Percentiles rank a stretch among this genome's conserved stretches.
phyloP scores from a whole-genome alignment of 2,113 vertebrate species.

The Tamias sibiricus region DNA sequence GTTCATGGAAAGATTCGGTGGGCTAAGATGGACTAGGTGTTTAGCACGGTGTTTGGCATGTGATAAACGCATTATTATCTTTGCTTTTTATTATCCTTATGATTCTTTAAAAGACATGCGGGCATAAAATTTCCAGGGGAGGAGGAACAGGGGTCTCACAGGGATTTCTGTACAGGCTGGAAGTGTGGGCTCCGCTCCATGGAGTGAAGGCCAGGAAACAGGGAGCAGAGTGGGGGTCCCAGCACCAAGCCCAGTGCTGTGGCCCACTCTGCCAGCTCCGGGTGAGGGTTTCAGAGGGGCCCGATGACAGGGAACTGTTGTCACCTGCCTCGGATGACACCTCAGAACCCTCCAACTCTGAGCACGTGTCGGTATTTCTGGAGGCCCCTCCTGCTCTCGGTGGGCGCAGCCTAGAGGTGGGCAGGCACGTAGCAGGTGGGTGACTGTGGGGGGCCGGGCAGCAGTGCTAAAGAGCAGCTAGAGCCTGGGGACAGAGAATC shows the following conservation, averaged over 20 bases:
- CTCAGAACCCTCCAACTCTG: background rate
- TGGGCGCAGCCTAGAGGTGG: background rate
- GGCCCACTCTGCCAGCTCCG: background rate
- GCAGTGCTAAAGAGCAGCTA: background rate
- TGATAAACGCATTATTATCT: background rate
- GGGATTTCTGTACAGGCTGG: background rate
- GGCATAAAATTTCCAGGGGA: background rate
- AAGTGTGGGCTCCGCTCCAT: background rate
- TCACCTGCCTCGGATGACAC: background rate
- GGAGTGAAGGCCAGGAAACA: background rate
- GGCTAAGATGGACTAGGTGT: background rate
- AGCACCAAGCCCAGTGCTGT: accelerated
- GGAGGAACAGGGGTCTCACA: background rate
- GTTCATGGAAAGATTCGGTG: background rate
- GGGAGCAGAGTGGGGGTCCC: background rate
- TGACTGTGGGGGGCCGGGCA: no score
- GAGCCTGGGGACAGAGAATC: background rate
- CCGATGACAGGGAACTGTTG: background rate
- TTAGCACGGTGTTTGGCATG: background rate
- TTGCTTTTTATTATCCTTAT: background rate
- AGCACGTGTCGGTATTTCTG: background rate
- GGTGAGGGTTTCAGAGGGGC: background rate
- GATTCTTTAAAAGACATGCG: background rate
- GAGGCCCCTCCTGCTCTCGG: background rate
- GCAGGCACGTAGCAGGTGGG: background rate